Conservation (phyloP, 2,888 invertebrate species). For the Himalopsyche japonica region DNA sequence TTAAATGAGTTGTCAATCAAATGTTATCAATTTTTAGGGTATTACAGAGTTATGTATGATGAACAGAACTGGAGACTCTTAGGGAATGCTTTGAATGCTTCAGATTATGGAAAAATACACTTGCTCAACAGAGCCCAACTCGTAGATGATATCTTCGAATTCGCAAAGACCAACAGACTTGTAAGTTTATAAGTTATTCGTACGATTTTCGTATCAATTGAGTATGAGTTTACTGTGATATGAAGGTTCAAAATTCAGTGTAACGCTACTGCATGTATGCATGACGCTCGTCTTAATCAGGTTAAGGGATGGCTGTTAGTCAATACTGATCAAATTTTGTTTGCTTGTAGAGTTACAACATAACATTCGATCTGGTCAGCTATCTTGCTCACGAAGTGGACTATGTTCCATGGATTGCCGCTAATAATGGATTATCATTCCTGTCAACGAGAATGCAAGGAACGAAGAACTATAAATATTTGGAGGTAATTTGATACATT, state of each 20-base stretch:
- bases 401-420: constrained; percentile 66
- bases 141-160: constrained; percentile 72
- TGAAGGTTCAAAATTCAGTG: too few relatives aligned
- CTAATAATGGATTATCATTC: constrained; percentile 47
- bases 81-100: constrained; percentile 50
- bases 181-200: too few relatives aligned
- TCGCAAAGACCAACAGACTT: constrained; percentile 64
- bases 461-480: not conserved
- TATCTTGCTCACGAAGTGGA: constrained; percentile 64
- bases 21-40: too few relatives aligned
- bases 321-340: too few relatives aligned
- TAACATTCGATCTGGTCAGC: constrained; percentile 60
- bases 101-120: constrained; percentile 57
- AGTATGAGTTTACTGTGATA: too few relatives aligned
- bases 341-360: constrained; percentile 50
- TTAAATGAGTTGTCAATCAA: too few relatives aligned
- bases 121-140: constrained; percentile 73
- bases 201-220: too few relatives aligned
- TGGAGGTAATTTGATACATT: not conserved
- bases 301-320: too few relatives aligned
- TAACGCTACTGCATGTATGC: too few relatives aligned
- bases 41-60: constrained; percentile 75
- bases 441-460: not conserved
- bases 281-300: too few relatives aligned
- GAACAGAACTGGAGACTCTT: constrained; percentile 66